These are phyloP conservation scores for Drosophila equinoxialis DNA, from an alignment of 1,140 invertebrate species.

Conservation along the genomic window DNA sequence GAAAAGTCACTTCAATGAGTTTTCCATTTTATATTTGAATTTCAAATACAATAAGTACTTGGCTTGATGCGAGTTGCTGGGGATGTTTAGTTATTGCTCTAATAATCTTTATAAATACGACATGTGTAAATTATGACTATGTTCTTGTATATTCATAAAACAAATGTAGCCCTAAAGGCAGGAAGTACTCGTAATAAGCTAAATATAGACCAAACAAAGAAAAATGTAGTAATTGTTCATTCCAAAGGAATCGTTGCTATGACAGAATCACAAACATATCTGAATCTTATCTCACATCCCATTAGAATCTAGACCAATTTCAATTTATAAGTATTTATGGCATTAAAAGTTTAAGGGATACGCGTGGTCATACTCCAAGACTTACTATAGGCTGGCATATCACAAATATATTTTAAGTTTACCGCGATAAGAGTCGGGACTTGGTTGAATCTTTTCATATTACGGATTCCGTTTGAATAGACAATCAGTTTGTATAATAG, in stretches of 20 bases:
- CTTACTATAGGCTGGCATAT: not conserved
- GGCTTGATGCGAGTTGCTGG: no score
- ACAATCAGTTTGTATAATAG: conserved; percentile 2
- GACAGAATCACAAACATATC: not conserved
- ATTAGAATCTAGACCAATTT: conserved; percentile 7
- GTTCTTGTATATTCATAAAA: no score
- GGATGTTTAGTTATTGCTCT: no score
- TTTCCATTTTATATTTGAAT: no score
- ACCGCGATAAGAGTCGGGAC: conserved; percentile 11
- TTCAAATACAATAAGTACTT: no score
- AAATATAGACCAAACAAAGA: not conserved
- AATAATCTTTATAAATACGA: not conserved
- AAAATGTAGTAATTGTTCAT: not conserved
- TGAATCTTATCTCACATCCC: conserved; percentile 2
- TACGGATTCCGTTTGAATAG: conserved; percentile 17
- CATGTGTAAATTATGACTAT: not conserved
- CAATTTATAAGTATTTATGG: not conserved
- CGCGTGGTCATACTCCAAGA: not conserved
- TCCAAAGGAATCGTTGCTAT: conserved; percentile 5
- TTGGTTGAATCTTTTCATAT: conserved; percentile 16
- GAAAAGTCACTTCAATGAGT: no score
- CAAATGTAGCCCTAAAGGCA: not conserved
- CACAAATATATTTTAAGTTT: conserved; percentile 14
- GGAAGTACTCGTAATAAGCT: not conserved
- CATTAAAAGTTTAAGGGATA: not conserved